Conservation (phyloP, 2,888 invertebrate species). For the Callyntrura guangdongensis region DNA sequence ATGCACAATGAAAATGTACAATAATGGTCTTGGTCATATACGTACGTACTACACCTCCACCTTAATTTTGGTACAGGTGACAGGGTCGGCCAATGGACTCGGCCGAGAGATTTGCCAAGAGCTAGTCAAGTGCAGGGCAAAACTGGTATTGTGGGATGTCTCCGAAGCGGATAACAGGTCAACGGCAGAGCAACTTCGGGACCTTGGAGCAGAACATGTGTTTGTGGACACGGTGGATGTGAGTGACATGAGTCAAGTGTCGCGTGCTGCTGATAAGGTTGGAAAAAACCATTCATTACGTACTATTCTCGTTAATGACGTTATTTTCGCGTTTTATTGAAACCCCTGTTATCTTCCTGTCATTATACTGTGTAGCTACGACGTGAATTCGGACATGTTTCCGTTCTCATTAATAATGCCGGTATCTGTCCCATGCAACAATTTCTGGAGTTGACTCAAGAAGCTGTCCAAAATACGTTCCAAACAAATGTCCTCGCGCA, state of each 20-base stretch:
- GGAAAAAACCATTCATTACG: not conserved
- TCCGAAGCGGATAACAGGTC: constrained; percentile 87
- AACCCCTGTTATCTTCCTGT: not conserved
- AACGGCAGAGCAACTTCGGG: constrained; percentile 87
- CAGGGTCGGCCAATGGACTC: constrained; percentile 91
- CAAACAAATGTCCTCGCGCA: constrained; percentile 89
- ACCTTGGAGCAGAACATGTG: constrained; percentile 87
- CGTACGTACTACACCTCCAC: not conserved
- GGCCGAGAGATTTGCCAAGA: constrained; percentile 89
- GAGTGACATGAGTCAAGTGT: constrained; percentile 87
- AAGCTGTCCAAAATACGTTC: constrained; percentile 88
- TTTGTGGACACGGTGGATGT: constrained; percentile 88
- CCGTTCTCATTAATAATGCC: constrained; percentile 92
- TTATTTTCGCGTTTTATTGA: not conserved
- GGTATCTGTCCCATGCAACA: constrained; percentile 94
- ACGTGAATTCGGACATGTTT: constrained; percentile 88
- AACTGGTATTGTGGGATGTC: constrained; percentile 90
- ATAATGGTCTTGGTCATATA: not conserved
- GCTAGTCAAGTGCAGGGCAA: constrained; percentile 87
- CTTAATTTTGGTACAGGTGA: constrained; percentile 87
- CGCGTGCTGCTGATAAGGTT: constrained; percentile 73
- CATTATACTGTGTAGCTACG: constrained; percentile 86
- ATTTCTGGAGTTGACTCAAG: constrained; percentile 88
- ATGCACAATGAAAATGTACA: not conserved
- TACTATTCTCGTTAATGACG: not conserved